Base-by-base conservation (phyloP, 2,113 vertebrate genomes). In the Carassius carassius region DNA sequence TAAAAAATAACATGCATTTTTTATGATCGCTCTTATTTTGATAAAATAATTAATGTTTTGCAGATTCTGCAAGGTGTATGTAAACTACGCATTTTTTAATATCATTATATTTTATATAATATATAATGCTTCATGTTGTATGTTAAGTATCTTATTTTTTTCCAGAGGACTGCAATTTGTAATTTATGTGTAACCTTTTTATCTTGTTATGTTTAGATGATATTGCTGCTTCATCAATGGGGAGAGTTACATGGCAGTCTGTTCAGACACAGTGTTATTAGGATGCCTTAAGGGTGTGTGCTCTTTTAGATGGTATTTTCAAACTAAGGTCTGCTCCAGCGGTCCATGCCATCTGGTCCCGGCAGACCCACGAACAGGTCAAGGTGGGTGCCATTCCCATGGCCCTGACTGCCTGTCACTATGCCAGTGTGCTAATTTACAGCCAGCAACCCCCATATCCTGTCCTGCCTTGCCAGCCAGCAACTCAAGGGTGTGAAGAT, bases 361-460 rank as follows among this genome's bases (percentile, higher is more conserved):
- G 89, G 90, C 90, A 54, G 70, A 89, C 87, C 70, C 85, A 85
- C 85, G 85, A 87, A 62, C 78, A 86, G 91, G 90, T 94, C 92
- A 94, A 93, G 92, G 92, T 93, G 91, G 90, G 88, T 89, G 82
- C 81, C 79, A 85, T 89, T 89, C 88, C 88, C 89, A 86, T 69
- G 89, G 90, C 91, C 84, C 51, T 83, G 78, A 87, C 90, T 88
- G 90, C 90, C 90, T 90, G 89, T 90, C 91, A 88, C 81, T 87
- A 88, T 93, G 87, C 89, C 91, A 90, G 75, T 85, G 29, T 37
- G 88, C 88, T 91, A 85, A 93, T 95, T 93, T 93, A 94, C 90
- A 92, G 86, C 90, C 87, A 81, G 14, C 86, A 88, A n/a, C 85
- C 81, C 85, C n/a, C 49, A 44, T 47, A 16, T 85, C 67, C 77